phyloP scores from a whole-genome alignment of 1,140 invertebrate genomes.

The Phymorhynchus buccinoides region DNA sequence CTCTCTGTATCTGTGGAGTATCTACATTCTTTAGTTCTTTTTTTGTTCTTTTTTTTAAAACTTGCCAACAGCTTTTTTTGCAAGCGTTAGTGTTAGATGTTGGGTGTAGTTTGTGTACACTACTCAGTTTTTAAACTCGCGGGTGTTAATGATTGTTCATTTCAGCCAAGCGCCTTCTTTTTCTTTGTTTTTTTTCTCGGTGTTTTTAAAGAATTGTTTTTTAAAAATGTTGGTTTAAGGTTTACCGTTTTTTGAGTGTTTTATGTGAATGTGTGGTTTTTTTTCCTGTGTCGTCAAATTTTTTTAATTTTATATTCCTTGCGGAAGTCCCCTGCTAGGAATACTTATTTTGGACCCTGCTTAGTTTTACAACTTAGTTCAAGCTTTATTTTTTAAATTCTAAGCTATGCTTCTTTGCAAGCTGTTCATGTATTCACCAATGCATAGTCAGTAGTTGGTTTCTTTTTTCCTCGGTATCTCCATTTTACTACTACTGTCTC shows the following conservation, averaged over 20 bases:
- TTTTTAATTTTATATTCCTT: too few relatives aligned
- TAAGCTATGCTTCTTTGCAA: too few relatives aligned
- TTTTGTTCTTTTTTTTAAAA: background rate
- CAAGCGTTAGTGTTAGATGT: background rate
- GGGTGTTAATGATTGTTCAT: too few relatives aligned
- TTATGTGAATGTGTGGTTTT: too few relatives aligned
- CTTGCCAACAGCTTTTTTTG: too few relatives aligned
- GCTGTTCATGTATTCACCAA: too few relatives aligned
- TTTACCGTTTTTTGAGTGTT: too few relatives aligned
- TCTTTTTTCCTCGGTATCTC: background rate
- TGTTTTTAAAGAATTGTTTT: background rate
- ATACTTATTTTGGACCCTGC: too few relatives aligned
- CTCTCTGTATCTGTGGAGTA: conserved; percentile 3
- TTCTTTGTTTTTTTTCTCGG: background rate
- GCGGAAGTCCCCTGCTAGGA: too few relatives aligned
- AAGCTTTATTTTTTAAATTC: too few relatives aligned
- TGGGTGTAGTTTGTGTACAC: background rate
- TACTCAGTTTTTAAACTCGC: background rate
- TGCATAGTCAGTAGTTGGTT: background rate
- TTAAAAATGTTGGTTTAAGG: background rate
- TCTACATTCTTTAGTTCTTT: background rate
- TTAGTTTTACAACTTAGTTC: too few relatives aligned
- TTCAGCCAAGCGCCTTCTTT: background rate
- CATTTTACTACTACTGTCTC: background rate
- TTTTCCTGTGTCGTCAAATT: too few relatives aligned